A percentile compares a stretch with the other conserved stretches of the same genome.
phyloP scores from a whole-genome alignment of 2,797 vertebrate species.

The Acipenser transmontanus region DNA sequence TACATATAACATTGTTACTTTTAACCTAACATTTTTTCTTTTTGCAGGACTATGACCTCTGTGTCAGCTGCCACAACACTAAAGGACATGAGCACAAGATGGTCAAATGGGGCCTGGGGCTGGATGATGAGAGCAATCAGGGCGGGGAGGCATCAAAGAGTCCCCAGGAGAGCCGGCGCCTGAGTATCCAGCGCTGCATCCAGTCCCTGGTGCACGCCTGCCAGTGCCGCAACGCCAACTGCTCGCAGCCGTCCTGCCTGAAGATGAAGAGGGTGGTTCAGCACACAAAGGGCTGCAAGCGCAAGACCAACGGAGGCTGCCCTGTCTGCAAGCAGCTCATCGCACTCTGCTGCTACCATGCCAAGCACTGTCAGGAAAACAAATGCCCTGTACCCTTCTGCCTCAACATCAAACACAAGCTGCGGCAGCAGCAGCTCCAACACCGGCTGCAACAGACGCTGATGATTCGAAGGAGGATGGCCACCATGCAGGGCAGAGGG shows the following conservation, averaged over 20 bases:
- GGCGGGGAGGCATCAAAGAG: constrained; percentile 93
- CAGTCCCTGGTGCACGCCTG: constrained; percentile 96
- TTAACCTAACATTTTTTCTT: background rate
- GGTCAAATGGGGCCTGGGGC: constrained; percentile 96
- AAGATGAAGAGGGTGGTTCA: constrained; percentile 99
- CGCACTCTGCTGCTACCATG: constrained; percentile 96
- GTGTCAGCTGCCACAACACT: constrained; percentile 93
- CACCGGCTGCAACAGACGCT: constrained; percentile 95
- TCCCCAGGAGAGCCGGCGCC: constrained; percentile 88
- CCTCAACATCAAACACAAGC: constrained; percentile 98
- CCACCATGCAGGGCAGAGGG: constrained; percentile 91
- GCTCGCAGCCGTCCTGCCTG: constrained; percentile 93
- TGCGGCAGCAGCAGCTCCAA: constrained; percentile 97
- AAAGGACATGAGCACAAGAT: constrained; percentile 96
- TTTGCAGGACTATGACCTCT: constrained; percentile 91
- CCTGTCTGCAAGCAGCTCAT: constrained; percentile 98
- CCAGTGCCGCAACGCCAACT: constrained; percentile 98
- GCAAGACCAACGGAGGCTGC: constrained; percentile 96
- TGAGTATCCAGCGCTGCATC: constrained; percentile 97
- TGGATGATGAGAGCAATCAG: constrained; percentile 90
- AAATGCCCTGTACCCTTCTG: constrained; percentile 99
- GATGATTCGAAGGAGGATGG: constrained; percentile 94
- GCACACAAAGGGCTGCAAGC: constrained; percentile 97
- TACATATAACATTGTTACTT: too few species aligned
- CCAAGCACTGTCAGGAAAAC: constrained; percentile 99